Evolutionary conservation across 1,140 invertebrate species (phyloP), one percentile per base, ranked within the genome.

Genomic region (Drosophila dunni): DNA sequence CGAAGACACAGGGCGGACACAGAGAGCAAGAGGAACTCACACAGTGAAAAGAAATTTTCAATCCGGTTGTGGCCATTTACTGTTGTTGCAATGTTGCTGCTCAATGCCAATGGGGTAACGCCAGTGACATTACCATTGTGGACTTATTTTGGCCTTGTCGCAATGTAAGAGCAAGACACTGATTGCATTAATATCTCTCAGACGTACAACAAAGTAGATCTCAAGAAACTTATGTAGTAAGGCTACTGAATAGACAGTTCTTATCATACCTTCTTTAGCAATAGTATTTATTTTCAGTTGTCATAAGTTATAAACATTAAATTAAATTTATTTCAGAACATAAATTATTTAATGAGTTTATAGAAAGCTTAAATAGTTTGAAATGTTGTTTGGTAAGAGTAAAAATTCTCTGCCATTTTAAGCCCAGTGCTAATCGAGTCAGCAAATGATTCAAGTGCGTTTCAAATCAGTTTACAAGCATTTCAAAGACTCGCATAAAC

Each of bases 41-140:
- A 9, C 2, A 38, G 36, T 3, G 8, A 40, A 11, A 33, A 51
- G 24, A 20, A 11, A 51, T 20, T 51, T 51, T 24, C 29, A 13
- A 33, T 53, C 29, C 11, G 50, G 29, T 9, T 53, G n/a, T 33
- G n/a, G 29, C n/a, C 24, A 53, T 53, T 53, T 53, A 13, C 44
- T 45, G 13, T 4, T 4, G 17, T 20, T 20, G 17, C 17, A 20
- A 45, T 15, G 15, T 45, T 6, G 13, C 8, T 7, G 13, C 44
- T 45, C 44, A 15, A 17, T 45, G 50, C 29, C 50, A 36, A 40
- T 40, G 29, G 50, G 29, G 11, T 33, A 34, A 36, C 7, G n/a
- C 36, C 50, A 15, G 29, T 33, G 50, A 9, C 50, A 36, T 53
- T 34, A 7, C n/a, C 50, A 53, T 53, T 34, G 50, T 53, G 11